Conservation (phyloP, 2,113 vertebrate species). For the Toxotes chatareus region DNA sequence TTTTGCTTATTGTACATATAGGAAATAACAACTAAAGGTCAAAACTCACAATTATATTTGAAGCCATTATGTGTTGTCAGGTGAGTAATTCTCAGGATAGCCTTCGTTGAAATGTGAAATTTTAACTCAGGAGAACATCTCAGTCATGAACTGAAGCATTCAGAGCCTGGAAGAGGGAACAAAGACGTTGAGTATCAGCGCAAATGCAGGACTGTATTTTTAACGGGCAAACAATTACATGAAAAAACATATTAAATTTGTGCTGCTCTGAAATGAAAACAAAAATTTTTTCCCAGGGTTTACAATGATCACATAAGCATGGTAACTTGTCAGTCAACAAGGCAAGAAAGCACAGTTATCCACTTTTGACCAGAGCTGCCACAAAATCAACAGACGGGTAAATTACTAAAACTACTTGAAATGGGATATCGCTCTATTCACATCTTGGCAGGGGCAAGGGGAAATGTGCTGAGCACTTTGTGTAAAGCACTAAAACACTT, state of each 20-base stretch:
- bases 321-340: not conserved
- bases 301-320: not conserved
- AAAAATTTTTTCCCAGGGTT: not conserved
- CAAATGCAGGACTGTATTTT: not conserved
- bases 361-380: not conserved
- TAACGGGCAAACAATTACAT: not conserved
- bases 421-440: too few relatives aligned
- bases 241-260: not conserved
- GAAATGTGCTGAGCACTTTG: slow-evolving; percentile 57
- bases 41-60: slow-evolving; percentile 93
- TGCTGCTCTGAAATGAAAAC: too few relatives aligned
- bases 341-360: too few relatives aligned
- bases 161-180: slow-evolving; percentile 50
- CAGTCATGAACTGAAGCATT: slow-evolving; percentile 40
- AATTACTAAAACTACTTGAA: not conserved
- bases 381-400: not conserved
- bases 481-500: too few relatives aligned
- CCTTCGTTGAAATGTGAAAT: slow-evolving; percentile 23
- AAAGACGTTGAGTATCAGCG: not conserved
- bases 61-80: slow-evolving; percentile 84
- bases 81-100: slow-evolving; percentile 18
- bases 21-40: not conserved
- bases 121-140: slow-evolving; percentile 64
- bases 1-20: not conserved
- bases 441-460: slow-evolving; percentile 30